Conservation (phyloP, 2,888 invertebrate species). For the Hydriomena furcata region DNA sequence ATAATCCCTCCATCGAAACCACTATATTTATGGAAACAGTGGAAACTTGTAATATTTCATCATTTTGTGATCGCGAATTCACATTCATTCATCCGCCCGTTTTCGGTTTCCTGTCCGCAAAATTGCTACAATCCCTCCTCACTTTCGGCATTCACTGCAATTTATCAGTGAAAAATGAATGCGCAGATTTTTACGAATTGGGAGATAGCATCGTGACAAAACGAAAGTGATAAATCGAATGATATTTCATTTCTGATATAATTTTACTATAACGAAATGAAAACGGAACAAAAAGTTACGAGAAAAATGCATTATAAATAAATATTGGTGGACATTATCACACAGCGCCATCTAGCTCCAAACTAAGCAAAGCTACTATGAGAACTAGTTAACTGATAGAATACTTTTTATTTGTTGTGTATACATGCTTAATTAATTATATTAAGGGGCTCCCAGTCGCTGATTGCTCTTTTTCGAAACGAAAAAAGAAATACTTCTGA, state of each 20-base stretch:
- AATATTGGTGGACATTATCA: too few relatives aligned
- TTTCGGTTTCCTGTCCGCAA: slow-evolving; percentile 38
- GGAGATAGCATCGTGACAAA: slow-evolving; percentile 21
- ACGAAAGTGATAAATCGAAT: slow-evolving; percentile 30
- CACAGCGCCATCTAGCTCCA: too few relatives aligned
- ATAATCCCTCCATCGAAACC: slow-evolving; percentile 1
- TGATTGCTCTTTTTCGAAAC: too few relatives aligned
- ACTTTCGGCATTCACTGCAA: slow-evolving; percentile 39
- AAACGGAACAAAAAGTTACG: neutral
- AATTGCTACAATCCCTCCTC: slow-evolving; percentile 33
- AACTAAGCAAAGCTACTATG: too few relatives aligned
- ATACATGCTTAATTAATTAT: too few relatives aligned
- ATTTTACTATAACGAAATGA: neutral
- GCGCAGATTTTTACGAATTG: slow-evolving; percentile 39
- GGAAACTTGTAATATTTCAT: slow-evolving; percentile 27
- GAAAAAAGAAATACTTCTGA: too few relatives aligned
- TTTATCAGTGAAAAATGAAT: slow-evolving; percentile 50
- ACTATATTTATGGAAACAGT: slow-evolving; percentile 10
- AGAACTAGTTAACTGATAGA: too few relatives aligned
- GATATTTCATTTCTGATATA: slow-evolving; percentile 23
- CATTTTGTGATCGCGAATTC: slow-evolving; percentile 25
- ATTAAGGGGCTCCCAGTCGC: too few relatives aligned
- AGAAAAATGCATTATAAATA: too few relatives aligned
- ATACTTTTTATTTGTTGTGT: too few relatives aligned
- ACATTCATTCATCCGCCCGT: slow-evolving; percentile 30